Evolutionary conservation across 2,113 vertebrate species (phyloP).

Genomic region (Gracilinanus agilis): DNA sequence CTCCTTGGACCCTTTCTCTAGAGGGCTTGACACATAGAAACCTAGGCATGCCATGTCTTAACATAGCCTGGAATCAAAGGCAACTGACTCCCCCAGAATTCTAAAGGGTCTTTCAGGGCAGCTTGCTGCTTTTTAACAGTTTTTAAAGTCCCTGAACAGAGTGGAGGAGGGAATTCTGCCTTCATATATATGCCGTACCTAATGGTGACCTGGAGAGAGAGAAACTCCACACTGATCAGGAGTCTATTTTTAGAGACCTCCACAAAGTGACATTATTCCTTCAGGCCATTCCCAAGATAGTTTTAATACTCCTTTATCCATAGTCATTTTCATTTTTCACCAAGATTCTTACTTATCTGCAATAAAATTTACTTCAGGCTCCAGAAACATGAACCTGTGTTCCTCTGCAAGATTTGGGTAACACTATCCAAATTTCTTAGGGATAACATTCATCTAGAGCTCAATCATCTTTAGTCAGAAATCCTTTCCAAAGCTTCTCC

Average conservation of each 20-base stretch:
- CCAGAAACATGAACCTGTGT: not conserved
- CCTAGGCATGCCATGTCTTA: not conserved
- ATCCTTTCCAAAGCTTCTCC: not conserved
- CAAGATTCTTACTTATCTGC: not conserved
- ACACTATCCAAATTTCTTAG: not conserved
- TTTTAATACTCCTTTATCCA: not conserved
- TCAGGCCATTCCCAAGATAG: not conserved
- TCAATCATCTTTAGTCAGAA: not conserved
- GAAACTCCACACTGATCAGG: not conserved
- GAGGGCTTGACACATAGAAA: not conserved
- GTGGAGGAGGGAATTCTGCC: not conserved
- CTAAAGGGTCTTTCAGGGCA: not conserved
- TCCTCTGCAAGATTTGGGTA: not conserved
- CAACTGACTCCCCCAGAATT: not conserved
- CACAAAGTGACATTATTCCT: not conserved
- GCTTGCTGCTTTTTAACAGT: not conserved
- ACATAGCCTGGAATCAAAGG: not conserved
- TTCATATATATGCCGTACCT: not conserved
- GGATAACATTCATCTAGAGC: not conserved
- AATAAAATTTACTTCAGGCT: not conserved
- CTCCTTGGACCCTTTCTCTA: not conserved
- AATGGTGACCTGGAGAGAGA: not conserved
- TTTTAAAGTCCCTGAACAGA: not conserved
- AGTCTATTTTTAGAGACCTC: not conserved
- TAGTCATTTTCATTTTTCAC: not conserved